These are phyloP conservation scores for Australoheros scitulus DNA, from an alignment of 2,113 vertebrate species.

Conservation along the genomic window DNA sequence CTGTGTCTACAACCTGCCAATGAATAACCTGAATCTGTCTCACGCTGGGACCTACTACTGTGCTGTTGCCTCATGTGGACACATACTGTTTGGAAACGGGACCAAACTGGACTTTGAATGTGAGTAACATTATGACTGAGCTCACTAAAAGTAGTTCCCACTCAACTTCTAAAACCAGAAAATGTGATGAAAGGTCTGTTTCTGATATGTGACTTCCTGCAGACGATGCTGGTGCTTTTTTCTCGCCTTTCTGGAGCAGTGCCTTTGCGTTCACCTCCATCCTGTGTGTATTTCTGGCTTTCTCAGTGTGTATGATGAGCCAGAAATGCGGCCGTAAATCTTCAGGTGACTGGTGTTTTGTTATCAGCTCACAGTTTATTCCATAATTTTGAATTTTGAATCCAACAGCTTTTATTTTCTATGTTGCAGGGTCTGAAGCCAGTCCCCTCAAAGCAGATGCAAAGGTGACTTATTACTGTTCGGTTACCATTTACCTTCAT, in stretches of 20 bases:
- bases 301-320: neutral
- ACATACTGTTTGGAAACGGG: conserved; percentile 26
- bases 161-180: neutral
- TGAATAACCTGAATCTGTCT: neutral
- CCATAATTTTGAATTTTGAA: neutral
- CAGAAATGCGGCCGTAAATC: neutral
- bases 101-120: neutral
- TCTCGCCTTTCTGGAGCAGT: neutral
- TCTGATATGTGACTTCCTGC: neutral
- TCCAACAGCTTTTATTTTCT: no score
- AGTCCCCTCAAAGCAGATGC: neutral
- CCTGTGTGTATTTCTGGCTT: neutral
- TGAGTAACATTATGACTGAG: neutral
- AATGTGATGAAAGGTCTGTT: neutral
- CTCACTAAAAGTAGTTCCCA: rapidly evolving
- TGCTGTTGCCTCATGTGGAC: conserved; percentile 25
- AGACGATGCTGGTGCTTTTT: neutral
- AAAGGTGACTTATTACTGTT: neutral
- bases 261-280: neutral
- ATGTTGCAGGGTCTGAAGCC: neutral
- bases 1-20: neutral
- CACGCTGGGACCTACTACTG: neutral
- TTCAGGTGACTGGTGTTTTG: neutral
- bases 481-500: rapidly evolving
- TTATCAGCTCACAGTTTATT: rapidly evolving